phyloP scores from a whole-genome alignment of 1,140 invertebrate species.

The Hycleus phaleratus region DNA sequence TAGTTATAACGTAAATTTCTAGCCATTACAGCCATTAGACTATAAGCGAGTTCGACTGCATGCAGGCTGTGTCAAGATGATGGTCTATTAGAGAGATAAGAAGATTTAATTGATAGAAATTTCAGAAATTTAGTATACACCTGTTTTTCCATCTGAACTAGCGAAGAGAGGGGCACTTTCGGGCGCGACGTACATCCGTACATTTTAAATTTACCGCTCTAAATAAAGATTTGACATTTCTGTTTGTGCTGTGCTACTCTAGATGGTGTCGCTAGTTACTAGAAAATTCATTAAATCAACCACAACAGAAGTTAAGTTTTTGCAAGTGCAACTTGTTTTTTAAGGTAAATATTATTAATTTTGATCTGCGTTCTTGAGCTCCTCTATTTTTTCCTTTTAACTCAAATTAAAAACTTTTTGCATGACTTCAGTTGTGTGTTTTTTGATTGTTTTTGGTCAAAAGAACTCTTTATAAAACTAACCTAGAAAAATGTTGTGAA shows the following conservation, averaged over 20 bases:
- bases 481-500: background rate
- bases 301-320: too few relatives aligned
- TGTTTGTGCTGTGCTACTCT: background rate
- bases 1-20: too few relatives aligned
- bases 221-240: background rate
- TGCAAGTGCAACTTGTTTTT: too few relatives aligned
- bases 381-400: background rate
- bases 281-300: background rate
- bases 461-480: background rate
- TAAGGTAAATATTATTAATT: background rate
- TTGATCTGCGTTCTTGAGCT: background rate
- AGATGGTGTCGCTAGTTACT: background rate
- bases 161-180: slow-evolving; percentile 3
- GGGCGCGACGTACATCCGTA: slow-evolving; percentile 3
- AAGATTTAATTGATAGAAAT: too few relatives aligned
- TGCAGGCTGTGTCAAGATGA: too few relatives aligned
- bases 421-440: background rate
- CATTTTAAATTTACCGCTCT: slow-evolving; percentile 3
- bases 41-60: too few relatives aligned
- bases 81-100: too few relatives aligned
- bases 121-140: too few relatives aligned
- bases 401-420: background rate
- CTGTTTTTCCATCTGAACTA: too few relatives aligned
- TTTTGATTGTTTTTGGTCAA: background rate
- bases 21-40: too few relatives aligned